phyloP scores from a whole-genome alignment of 2,888 invertebrate genomes.

The Troides aeacus region DNA sequence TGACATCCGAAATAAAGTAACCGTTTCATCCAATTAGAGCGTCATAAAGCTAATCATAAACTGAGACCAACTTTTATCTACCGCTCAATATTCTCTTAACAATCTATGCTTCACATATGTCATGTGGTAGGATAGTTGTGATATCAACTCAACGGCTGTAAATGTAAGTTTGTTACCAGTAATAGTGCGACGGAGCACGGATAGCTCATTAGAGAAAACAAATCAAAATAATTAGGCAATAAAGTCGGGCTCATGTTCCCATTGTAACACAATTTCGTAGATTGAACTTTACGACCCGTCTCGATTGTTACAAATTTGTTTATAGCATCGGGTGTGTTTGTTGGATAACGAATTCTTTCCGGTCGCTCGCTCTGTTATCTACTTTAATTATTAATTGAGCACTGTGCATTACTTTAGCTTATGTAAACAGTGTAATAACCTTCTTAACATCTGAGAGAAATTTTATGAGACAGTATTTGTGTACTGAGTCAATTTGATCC shows the following conservation, averaged over 20 bases:
- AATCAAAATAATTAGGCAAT: constrained; percentile 76
- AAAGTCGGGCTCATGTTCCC: constrained; percentile 62
- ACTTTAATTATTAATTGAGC: constrained; percentile 6
- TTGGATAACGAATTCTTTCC: constrained; percentile 25
- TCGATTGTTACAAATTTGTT: constrained; percentile 77
- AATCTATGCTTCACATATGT: constrained; percentile 1
- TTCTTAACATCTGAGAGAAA: background rate
- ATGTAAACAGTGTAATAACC: background rate
- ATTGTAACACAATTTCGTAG: constrained; percentile 65
- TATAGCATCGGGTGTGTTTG: constrained; percentile 41
- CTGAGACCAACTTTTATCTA: constrained; percentile 36
- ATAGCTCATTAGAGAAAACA: constrained; percentile 72
- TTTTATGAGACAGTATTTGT: background rate
- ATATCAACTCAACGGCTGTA: constrained; percentile 11
- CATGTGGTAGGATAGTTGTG: constrained; percentile 37
- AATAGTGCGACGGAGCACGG: constrained; percentile 58
- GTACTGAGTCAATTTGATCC: no score
- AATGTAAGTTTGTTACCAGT: constrained; percentile 35
- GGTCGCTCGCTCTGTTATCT: constrained; percentile 16
- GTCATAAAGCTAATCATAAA: constrained; percentile 61
- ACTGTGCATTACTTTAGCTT: background rate
- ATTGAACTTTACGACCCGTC: constrained; percentile 62
- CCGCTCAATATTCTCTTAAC: constrained; percentile 5
- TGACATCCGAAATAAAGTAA: constrained; percentile 60
- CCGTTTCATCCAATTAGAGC: constrained; percentile 64